Evolutionary conservation across 2,113 vertebrate species (phyloP).

Genomic region (Cyrtonyx montezumae): DNA sequence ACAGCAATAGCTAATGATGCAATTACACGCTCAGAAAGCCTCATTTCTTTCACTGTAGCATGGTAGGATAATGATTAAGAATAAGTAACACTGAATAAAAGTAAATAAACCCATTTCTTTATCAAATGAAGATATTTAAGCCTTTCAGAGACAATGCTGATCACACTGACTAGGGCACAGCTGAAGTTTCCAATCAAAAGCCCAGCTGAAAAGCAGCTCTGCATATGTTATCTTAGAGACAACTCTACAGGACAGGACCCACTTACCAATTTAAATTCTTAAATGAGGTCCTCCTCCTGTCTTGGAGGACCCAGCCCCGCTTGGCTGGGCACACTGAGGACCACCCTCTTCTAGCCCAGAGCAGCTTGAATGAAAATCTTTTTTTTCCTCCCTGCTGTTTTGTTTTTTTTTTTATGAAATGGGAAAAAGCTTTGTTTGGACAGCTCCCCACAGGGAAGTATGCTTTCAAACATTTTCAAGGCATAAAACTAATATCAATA

Average conservation of each 20-base stretch:
- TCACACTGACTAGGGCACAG: background rate
- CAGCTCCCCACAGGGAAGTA: background rate
- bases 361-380: background rate
- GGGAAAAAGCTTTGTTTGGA: background rate
- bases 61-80: background rate
- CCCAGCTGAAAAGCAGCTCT: background rate
- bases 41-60: background rate
- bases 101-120: background rate
- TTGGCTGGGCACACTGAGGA: background rate
- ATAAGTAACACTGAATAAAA: background rate
- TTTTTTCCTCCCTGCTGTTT: background rate
- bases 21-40: background rate
- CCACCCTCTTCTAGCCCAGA: background rate
- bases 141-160: background rate
- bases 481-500: background rate
- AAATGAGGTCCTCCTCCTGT: background rate
- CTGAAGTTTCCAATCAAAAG: background rate
- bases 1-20: background rate
- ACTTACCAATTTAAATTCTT: background rate
- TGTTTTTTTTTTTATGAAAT: background rate
- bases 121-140: background rate
- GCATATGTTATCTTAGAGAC: background rate
- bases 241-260: background rate
- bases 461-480: background rate
- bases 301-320: background rate